Evolutionary conservation across 2,888 invertebrate genomes (phyloP), one percentile per base, ranked within the genome.

Genomic region (Rhopalosiphum nymphaeae): DNA sequence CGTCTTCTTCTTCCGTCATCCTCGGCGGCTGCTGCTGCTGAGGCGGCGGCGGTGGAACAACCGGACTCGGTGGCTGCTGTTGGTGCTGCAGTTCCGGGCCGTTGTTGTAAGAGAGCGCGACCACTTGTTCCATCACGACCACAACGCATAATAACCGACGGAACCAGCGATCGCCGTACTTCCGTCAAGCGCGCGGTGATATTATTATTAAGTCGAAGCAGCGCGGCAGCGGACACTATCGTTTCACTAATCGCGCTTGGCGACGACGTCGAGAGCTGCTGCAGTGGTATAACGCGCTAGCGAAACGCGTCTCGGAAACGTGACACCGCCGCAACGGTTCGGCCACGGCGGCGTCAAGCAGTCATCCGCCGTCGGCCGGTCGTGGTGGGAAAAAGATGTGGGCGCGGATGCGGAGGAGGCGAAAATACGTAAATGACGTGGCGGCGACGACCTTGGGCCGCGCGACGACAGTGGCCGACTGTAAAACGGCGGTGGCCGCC

Each of bases 301-400:
- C 86, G 88, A 86, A 89, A 26, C 87, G 93, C 89, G 29, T 53
- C 84, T 90, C 44, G 91, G 94, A 94, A 94, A 94, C 94, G 94
- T 91, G 94, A 94, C 94, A 94, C 94, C 94, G 86, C 94, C 94
- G 90, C 94, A 78, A 78, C 91, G 25, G 46, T 4, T 21, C 88
- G 42, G 67, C 94, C 57, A 61, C 86, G 46, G 49, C 56, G 49
- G 21, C 25, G 89, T n/a, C 42, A 44, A 10, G 84, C 78, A 78
- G 78, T 89, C 89, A 36, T 49, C 89, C 46, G 29, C 89, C 46
- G 29, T 26, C 93, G 85, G 85, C 93, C 42, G n/a, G 44, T 61
- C 42, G 57, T 36, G 93, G 90, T 87, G 91, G 93, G 89, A 89
- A 84, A 93, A 89, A 85, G 89, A 42, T 67, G 94, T 91, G 94